Base-by-base conservation (phyloP, 1,140 invertebrate genomes). In the Philotrypesis tridentata region DNA sequence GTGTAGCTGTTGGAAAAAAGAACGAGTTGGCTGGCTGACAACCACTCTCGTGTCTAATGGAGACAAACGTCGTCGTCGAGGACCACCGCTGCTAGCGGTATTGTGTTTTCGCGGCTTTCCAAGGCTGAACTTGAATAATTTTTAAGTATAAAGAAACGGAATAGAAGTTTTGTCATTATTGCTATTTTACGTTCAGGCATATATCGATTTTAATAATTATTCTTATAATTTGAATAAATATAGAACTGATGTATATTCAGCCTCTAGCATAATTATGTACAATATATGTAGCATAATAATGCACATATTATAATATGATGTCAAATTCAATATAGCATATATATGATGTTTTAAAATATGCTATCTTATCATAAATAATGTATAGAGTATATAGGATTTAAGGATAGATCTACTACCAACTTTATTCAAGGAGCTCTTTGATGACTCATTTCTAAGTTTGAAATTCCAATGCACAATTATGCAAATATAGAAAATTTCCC, bases 381-480 rank as follows among this genome's bases (percentile, higher is more conserved):
- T 87, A 88, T 87, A 40, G 75, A n/a, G 33, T 82, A 82, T 11
- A 27, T 61, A 74, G 31, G 60, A 79, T 75, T 79, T 31, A 4
- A 68, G 84, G 72, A 33, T 23, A 70, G 63, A 67, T 60, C 61
- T 63, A 31, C 17, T 0, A 37, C 67, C 68, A 72, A 37, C 55
- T 61, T 60, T 55, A 80, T 48, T 31, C 84, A 65, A 79, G 23
- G 17, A 55, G 71, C 17, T 23, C 48, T 60, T 17, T 80, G 75
- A 79, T 83, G 85, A 88, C 87, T 88, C 86, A 84, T 85, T 61
- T n/a, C 21, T 63, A 86, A 88, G 80, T 86, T 88, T 37, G 79
- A 84, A 89, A 88, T 88, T 88, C 86, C 85, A 86, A 88, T 86
- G 83, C 84, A 85, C 85, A 88, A 88, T 88, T 88, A 89, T 89